Conservation (phyloP, 1,140 invertebrate genomes). For the Lepidotrigona ventralis region DNA sequence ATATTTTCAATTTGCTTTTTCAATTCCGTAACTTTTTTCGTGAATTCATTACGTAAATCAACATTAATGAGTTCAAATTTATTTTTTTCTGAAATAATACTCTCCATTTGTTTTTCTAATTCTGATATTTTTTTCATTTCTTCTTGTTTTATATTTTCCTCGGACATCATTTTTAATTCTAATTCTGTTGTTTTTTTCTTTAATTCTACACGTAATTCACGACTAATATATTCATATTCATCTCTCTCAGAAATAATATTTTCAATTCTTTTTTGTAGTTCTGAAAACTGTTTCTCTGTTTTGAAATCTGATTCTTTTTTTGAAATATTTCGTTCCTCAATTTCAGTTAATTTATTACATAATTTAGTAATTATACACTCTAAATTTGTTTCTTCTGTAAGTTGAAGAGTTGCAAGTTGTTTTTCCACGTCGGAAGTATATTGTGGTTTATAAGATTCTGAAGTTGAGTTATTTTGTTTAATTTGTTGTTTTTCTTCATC, state of each 20-base stretch:
- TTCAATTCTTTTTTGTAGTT: constrained; percentile 27
- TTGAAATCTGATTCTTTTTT: constrained; percentile 7
- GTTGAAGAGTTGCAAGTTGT: background rate
- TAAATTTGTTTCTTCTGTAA: constrained; percentile 4
- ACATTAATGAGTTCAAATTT: constrained; percentile 33
- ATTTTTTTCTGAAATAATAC: constrained; percentile 37
- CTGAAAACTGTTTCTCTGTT: background rate
- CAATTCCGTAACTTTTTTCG: constrained; percentile 24
- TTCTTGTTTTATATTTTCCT: constrained; percentile 1
- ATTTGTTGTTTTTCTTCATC: background rate
- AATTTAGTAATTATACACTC: constrained; percentile 1
- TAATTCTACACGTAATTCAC: constrained; percentile 41
- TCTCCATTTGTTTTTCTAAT: constrained; percentile 34
- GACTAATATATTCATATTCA: constrained; percentile 35
- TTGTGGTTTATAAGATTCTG: background rate
- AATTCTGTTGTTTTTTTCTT: constrained; percentile 19
- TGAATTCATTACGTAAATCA: constrained; percentile 23
- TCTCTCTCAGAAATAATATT: constrained; percentile 35
- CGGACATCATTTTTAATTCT: constrained; percentile 22
- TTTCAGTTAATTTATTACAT: background rate
- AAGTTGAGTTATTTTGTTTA: background rate
- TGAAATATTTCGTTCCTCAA: background rate
- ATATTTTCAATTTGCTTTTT: constrained; percentile 29
- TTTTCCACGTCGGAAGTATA: constrained; percentile 21
- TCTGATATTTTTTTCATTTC: constrained; percentile 6